Conservation (phyloP, 2,888 invertebrate species). For the Griposia aprilina region DNA sequence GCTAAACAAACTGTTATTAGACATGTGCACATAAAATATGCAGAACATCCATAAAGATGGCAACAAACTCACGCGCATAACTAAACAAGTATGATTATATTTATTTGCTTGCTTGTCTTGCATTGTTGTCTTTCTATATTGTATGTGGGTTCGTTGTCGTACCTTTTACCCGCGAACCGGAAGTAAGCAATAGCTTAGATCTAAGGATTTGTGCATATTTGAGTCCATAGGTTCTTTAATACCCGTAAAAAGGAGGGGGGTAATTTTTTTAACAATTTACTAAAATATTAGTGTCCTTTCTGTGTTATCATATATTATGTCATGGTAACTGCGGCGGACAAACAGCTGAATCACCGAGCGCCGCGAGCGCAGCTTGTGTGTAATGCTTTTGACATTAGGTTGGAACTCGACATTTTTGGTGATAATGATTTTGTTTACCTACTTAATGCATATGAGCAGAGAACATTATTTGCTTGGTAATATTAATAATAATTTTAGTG, state of each 20-base stretch:
- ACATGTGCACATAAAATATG: slow-evolving; percentile 5
- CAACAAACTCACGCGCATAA: slow-evolving; percentile 1
- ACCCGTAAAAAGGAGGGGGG: not conserved
- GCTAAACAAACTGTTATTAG: slow-evolving; percentile 32
- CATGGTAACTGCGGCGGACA: not conserved
- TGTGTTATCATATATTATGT: no score
- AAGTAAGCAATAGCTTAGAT: no score
- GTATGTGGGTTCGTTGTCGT: no score
- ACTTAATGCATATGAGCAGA: not conserved
- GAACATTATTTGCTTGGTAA: not conserved
- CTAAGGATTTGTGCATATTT: no score
- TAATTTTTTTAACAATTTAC: no score
- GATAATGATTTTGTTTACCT: slow-evolving; percentile 29
- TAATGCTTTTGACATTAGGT: slow-evolving; percentile 18
- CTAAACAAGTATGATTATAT: no score
- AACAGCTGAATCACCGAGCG: slow-evolving; percentile 25
- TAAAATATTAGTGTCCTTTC: no score
- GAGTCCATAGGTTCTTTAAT: not conserved
- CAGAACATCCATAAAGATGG: not conserved
- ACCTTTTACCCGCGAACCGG: no score
- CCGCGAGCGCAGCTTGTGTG: slow-evolving; percentile 8
- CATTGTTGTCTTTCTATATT: no score
- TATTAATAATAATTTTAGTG: slow-evolving; percentile 9
- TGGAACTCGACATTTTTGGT: slow-evolving; percentile 13
- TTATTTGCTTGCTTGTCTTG: no score